These are phyloP conservation scores for Pomatostomus ruficeps DNA, from an alignment of 2,113 vertebrate species.

Conservation along the genomic window DNA sequence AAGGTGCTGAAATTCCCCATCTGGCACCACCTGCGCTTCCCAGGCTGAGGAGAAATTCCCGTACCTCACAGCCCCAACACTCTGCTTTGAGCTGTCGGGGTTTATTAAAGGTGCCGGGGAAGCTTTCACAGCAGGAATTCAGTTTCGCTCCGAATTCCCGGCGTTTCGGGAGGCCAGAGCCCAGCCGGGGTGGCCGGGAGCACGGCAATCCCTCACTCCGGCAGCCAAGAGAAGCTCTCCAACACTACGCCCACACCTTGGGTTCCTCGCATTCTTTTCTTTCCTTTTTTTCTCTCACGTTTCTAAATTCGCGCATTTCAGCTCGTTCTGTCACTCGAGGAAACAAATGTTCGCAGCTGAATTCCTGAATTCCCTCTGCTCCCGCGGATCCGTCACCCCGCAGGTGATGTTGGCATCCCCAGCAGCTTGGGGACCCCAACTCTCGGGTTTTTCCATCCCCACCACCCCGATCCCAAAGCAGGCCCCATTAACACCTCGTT, in stretches of 20 bases:
- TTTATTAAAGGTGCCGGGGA: not conserved
- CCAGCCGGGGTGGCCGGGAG: not conserved
- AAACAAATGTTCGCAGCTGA: not conserved
- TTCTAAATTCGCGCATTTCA: not conserved
- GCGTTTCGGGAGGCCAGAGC: not conserved
- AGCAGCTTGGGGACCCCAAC: accelerated
- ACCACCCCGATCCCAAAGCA: not conserved
- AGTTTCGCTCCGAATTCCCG: not conserved
- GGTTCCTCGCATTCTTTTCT: not conserved
- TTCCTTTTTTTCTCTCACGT: not conserved
- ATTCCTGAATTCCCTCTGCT: not conserved
- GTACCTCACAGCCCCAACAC: not conserved
- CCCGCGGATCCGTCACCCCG: accelerated
- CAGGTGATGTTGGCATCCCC: accelerated
- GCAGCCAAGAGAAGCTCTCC: not conserved
- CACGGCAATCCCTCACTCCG: not conserved
- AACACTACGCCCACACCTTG: not conserved
- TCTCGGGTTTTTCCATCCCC: not conserved
- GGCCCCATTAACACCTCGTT: accelerated
- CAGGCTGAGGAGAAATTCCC: not conserved
- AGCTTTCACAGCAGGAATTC: not conserved
- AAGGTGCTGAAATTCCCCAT: not conserved
- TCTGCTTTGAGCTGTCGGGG: accelerated
- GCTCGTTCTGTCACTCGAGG: not conserved
- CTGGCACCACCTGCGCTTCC: not conserved